Evolutionary conservation across 2,888 invertebrate species (phyloP), one percentile per base, ranked within the genome.

Genomic region (Lissonota sp.): DNA sequence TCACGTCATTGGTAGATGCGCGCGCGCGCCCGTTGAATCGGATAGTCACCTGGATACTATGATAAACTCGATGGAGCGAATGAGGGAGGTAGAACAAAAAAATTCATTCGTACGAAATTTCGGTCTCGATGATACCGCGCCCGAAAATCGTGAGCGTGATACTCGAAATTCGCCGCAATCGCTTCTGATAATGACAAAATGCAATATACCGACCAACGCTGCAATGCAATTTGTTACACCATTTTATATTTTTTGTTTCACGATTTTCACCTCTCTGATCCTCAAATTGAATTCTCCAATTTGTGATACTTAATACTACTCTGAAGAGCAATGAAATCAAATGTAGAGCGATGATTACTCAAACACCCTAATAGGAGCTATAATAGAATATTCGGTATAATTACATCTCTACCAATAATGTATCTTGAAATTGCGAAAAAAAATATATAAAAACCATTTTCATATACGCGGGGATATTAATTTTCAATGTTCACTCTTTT

Each of bases 61-160:
- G 64, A 44, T 70, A 67, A 63, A 73, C 14, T 58, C 8, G 57
- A 3, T 8, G 16, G 16, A 73, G 55, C 53, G 60, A 69, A 46
- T 39, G 57, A 53, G 58, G 51, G 74, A 51, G 75, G 26, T 71
- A 6, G 14, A 80, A 74, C 37, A 69, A 80, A 85, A 82, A 88
- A 88, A 87, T 84, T 71, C 85, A 88, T 87, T 87, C 67, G 64
- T 73, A 69, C 78, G 82, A 87, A 88, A 85, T 87, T 88, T 84
- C 82, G 78, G 73, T 71, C 73, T 67, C 78, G 26, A 73, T 39
- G 83, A 84, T 85, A 26, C 26, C 26, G 26, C 26, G n/a, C 3
- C 3, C 26, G 26, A 26, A 51, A 66, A 66, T 14, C 40, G 39
- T 14, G 7, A 5, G 14, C 14, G 6, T 53, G 6, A 53, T 53